Conservation (phyloP, 2,113 vertebrate genomes). For the Oreochromis aureus region DNA sequence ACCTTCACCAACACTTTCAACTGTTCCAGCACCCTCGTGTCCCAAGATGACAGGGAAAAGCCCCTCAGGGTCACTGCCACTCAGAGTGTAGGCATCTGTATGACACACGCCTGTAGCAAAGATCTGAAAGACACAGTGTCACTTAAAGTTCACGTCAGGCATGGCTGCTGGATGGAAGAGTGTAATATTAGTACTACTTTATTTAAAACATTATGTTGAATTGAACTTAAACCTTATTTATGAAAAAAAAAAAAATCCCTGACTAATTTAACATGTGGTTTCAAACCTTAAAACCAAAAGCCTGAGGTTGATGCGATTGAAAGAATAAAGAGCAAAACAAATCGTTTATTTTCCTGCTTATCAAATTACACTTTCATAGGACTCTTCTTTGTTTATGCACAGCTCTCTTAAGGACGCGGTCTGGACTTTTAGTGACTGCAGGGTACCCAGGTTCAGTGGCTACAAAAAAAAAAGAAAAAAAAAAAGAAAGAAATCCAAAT, state of each 20-base stretch:
- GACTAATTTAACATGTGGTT: neutral
- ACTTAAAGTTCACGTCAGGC: neutral
- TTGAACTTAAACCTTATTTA: neutral
- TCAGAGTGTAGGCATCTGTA: constrained; percentile 79
- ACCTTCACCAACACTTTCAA: constrained; percentile 88
- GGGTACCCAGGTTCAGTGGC: neutral
- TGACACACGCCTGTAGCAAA: constrained; percentile 85
- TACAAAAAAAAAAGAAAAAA: no score
- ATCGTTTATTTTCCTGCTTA: neutral
- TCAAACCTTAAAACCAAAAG: neutral
- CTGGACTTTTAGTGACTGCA: rapidly evolving
- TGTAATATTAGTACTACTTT: neutral
- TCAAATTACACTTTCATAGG: neutral
- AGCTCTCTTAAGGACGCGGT: neutral
- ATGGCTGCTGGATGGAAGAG: neutral
- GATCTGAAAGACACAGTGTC: constrained; percentile 43
- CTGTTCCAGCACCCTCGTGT: constrained; percentile 81
- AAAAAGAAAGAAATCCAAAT: neutral
- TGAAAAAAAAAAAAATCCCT: rapidly evolving
- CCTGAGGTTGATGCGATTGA: neutral
- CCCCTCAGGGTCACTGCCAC: constrained; percentile 66
- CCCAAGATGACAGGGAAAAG: constrained; percentile 83
- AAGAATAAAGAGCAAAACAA: neutral
- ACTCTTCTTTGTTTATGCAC: neutral
- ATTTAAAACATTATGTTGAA: neutral